A percentile compares a stretch with the other conserved stretches of the same genome.
Evolutionary conservation across 2,888 invertebrate species (phyloP).

Genomic region (Leucophenga maculata): DNA sequence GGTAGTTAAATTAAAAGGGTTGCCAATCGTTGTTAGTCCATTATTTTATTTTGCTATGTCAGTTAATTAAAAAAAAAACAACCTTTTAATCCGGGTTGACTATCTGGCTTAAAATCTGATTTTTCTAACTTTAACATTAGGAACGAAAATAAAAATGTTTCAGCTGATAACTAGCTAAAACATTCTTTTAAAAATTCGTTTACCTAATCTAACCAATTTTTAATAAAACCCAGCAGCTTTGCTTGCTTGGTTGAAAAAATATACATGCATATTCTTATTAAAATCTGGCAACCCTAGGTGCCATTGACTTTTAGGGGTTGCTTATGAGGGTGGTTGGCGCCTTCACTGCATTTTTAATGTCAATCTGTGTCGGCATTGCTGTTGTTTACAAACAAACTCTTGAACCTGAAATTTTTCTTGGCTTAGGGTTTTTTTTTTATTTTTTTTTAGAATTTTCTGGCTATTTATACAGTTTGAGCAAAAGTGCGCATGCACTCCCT

Average conservation of each 20-base stretch:
- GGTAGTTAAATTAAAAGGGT: too few species aligned
- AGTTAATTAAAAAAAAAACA: too few species aligned
- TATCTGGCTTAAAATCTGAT: too few species aligned
- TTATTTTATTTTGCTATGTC: background rate
- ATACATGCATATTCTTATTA: background rate
- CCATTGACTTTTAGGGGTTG: background rate
- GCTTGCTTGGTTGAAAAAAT: too few species aligned
- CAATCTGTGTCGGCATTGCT: background rate
- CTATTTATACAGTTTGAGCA: background rate
- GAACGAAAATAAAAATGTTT: too few species aligned
- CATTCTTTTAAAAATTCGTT: too few species aligned
- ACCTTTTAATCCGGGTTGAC: too few species aligned
- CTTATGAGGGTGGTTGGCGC: background rate
- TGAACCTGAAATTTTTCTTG: conserved; percentile 1
- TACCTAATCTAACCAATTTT: too few species aligned
- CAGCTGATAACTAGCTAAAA: too few species aligned
- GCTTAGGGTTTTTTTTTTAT: background rate
- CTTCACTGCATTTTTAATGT: background rate
- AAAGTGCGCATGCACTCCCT: background rate
- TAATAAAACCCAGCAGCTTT: too few species aligned
- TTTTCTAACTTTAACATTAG: too few species aligned
- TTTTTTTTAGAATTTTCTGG: background rate
- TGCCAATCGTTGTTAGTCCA: background rate
- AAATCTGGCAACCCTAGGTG: background rate
- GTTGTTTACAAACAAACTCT: conserved; percentile 6